Evolutionary conservation across 2,888 invertebrate genomes (phyloP), one percentile per base, ranked within the genome.

Genomic region (Lamellibrachia columna): DNA sequence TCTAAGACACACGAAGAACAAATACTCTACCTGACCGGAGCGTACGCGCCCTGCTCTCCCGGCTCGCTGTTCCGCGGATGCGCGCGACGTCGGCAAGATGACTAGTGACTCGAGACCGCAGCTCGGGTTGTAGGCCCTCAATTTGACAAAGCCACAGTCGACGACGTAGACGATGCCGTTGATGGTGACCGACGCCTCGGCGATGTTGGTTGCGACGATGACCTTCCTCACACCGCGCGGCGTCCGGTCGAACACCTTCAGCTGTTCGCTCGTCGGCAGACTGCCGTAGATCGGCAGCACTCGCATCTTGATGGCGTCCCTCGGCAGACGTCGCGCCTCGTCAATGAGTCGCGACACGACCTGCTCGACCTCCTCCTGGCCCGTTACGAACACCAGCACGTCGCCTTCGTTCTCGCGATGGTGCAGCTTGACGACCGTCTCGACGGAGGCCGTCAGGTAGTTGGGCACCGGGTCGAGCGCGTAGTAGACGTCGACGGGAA

Each of bases 181-280:
- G 95, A 99, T 99, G 0, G 99, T 99, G 40, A 99, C 98, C 1
- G 99, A 99, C 0, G 99, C 98, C 97, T 99, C 99, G 0, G 99
- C 99, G 92, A 99, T 98, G 96, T 99, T 99, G 0, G 99, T 99
- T 0, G 99, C 98, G 6, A 99, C 97, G 0, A 99, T 98, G 52
- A 99, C 98, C 97, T 99, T 99, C 55, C 99, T 97, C 0, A 98
- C 97, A 60, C 98, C 98, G 93, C 97, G 97, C 90, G 97, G 95
- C 3, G 98, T 98, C 0, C 98, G 97, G 93, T 97, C 96, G 96
- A 99, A 99, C 0, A 98, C 99, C 58, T 94, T 94, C 93, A 96
- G 95, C 95, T 96, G 96, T 95, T 98, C 98, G 52, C 97, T 97
- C 90, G 98, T 98, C 0, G 99, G 98, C 93, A 99, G 97, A 60